Conservation (phyloP, 1,140 invertebrate species). For the Cepaea nemoralis region DNA sequence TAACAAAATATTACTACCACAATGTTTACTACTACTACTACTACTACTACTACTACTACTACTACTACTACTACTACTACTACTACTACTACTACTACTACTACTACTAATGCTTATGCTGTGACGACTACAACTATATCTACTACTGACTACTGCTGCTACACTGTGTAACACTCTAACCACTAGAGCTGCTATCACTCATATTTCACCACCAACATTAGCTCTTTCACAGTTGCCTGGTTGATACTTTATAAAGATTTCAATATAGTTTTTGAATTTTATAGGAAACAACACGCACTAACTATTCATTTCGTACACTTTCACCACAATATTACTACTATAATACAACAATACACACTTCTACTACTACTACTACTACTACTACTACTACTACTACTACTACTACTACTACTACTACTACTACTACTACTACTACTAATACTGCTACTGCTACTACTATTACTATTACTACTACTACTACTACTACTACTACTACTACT, state of each 20-base stretch:
- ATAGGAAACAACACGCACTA: not conserved
- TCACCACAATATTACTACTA: slow-evolving; percentile 3
- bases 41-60: too few species aligned
- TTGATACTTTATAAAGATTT: too few species aligned
- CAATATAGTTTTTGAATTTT: too few species aligned
- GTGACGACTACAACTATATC: too few species aligned
- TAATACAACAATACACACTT: not conserved
- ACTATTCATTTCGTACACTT: slow-evolving; percentile 3
- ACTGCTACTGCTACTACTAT: not conserved
- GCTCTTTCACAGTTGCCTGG: not conserved
- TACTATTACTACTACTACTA: not conserved
- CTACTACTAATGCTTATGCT: not conserved
- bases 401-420: not conserved
- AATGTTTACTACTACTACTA: too few species aligned
- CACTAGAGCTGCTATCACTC: not conserved
- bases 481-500: slow-evolving; percentile 25
- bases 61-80: not conserved
- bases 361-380: slow-evolving; percentile 26
- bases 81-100: not conserved
- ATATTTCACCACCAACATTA: not conserved
- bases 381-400: not conserved
- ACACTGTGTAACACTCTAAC: not conserved
- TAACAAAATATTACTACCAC: too few species aligned
- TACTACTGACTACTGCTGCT: slow-evolving; percentile 27
- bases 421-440: slow-evolving; percentile 9